Evolutionary conservation across 2,888 invertebrate species (phyloP).

Genomic region (Machimus atricapillus): DNA sequence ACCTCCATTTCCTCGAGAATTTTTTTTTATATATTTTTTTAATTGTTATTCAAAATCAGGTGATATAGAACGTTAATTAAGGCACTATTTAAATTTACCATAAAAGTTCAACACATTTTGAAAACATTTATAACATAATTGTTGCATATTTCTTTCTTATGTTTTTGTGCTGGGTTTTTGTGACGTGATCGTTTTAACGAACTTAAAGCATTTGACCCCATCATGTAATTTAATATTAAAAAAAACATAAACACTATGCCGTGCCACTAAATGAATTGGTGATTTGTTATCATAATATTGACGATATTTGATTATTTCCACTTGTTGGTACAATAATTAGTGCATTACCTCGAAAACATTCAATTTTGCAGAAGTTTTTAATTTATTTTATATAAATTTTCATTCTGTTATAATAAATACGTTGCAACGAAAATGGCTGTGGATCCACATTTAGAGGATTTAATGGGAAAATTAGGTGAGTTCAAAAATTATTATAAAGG

Average conservation of each 20-base stretch:
- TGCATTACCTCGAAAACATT: background rate
- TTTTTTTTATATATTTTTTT: background rate
- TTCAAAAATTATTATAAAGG: background rate
- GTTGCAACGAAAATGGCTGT: conserved; percentile 65
- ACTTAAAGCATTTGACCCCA: background rate
- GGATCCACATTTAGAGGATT: conserved; percentile 70
- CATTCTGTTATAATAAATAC: background rate
- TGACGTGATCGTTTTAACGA: background rate
- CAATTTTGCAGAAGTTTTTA: background rate
- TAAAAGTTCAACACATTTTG: background rate
- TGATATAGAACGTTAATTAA: background rate
- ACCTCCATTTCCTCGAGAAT: background rate
- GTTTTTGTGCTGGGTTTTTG: background rate
- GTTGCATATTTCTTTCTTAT: no score
- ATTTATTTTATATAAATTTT: background rate
- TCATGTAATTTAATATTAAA: background rate
- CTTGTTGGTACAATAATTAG: background rate
- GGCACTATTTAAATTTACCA: background rate
- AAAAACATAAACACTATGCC: background rate
- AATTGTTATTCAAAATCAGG: background rate
- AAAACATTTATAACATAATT: background rate
- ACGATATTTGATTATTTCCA: background rate
- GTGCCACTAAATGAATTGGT: background rate
- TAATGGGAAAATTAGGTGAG: conserved; percentile 73
- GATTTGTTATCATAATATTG: background rate